phyloP scores from a whole-genome alignment of 2,797 vertebrate species.

The Hoplostethus atlanticus region DNA sequence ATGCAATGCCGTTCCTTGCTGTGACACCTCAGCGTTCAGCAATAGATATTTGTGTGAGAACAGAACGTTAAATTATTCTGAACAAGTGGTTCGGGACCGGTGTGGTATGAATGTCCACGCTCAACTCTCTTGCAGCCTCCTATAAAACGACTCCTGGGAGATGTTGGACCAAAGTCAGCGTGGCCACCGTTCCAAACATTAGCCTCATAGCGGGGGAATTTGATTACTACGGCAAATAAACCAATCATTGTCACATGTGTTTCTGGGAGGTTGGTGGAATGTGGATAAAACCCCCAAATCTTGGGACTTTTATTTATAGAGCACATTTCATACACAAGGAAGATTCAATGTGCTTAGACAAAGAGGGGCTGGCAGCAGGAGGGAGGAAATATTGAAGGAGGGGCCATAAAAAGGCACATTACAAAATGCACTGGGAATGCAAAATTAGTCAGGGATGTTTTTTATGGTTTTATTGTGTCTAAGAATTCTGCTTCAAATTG shows the following conservation, averaged over 20 bases:
- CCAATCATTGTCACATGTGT: constrained; percentile 53
- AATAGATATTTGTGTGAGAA: constrained; percentile 22
- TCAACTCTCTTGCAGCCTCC: constrained; percentile 16
- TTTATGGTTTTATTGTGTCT: constrained; percentile 15
- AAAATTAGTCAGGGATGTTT: constrained; percentile 33
- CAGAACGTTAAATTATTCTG: constrained; percentile 34
- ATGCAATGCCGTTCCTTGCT: neutral
- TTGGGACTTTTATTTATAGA: no score
- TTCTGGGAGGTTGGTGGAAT: constrained; percentile 49
- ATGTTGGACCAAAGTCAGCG: constrained; percentile 27
- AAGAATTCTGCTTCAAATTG: constrained; percentile 25
- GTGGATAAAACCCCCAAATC: constrained; percentile 45
- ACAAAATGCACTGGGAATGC: constrained; percentile 11
- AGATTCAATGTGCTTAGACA: constrained; percentile 17
- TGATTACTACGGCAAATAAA: constrained; percentile 65
- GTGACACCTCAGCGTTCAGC: constrained; percentile 22
- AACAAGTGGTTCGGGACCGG: constrained; percentile 21
- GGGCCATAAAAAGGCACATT: constrained; percentile 43
- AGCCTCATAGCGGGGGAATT: constrained; percentile 50
- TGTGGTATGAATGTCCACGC: constrained; percentile 17
- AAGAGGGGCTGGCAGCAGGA: constrained; percentile 42
- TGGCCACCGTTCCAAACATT: constrained; percentile 43
- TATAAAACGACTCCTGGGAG: constrained; percentile 27
- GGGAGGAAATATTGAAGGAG: constrained; percentile 30
- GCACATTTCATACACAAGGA: no score